Evolutionary conservation across 2,797 vertebrate species (phyloP).

Genomic region (Antrozous pallidus): DNA sequence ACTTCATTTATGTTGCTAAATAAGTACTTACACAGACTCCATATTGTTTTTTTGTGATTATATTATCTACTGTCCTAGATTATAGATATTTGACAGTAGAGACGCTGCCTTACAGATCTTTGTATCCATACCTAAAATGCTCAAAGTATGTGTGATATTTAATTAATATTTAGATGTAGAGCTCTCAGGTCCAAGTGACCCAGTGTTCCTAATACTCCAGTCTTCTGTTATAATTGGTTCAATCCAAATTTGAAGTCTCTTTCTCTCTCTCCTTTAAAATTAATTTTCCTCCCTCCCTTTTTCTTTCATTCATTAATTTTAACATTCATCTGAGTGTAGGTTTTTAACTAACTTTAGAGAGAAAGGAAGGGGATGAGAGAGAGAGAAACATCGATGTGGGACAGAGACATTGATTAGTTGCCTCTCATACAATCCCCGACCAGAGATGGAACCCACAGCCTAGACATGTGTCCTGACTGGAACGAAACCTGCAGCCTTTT

Average conservation of each 20-base stretch:
- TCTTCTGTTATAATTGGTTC: background rate
- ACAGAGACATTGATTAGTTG: background rate
- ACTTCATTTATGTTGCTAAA: slow-evolving; percentile 25
- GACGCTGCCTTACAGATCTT: background rate
- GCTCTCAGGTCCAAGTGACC: background rate
- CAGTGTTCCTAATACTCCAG: background rate
- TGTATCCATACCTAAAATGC: background rate
- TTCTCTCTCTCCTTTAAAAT: too few species aligned
- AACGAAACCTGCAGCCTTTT: background rate
- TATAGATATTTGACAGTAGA: slow-evolving; percentile 23
- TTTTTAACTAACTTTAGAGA: background rate
- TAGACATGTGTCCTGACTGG: background rate
- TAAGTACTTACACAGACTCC: background rate
- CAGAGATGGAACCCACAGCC: background rate
- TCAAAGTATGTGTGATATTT: slow-evolving; percentile 31
- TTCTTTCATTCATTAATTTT: background rate
- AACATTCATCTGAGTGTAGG: background rate
- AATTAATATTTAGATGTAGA: slow-evolving; percentile 8
- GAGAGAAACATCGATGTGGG: background rate
- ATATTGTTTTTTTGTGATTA: background rate
- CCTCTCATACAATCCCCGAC: background rate
- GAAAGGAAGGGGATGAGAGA: background rate
- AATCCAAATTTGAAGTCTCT: background rate
- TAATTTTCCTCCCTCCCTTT: too few species aligned
- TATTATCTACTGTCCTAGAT: slow-evolving; percentile 24